Base-by-base conservation (phyloP, 2,113 vertebrate species). In the Catharus bicknelli region DNA sequence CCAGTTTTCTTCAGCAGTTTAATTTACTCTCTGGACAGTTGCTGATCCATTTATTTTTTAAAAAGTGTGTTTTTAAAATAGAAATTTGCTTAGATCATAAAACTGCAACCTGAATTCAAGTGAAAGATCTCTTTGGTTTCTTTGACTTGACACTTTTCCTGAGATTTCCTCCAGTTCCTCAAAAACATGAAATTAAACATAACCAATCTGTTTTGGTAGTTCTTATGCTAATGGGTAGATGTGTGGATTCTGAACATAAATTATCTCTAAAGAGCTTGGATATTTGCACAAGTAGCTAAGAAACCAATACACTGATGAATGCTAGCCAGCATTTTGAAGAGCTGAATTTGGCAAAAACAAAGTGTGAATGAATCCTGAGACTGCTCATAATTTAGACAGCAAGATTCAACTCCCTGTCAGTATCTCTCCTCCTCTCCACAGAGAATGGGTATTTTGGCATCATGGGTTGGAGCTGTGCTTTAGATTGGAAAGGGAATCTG, bases 211-310 rank as follows among this genome's bases (percentile, higher is more conserved):
- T 90, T 94, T 83, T 88, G 78, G 70, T 94, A 68, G 89, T 75
- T 82, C 34, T 79, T 91, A 93, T 92, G 88, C 90, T 93, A 86
- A 94, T 78, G 78, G 18, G 3, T 62, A 32, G 80, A 83, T 50
- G 45, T 84, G 82, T 94, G 90, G 90, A 57, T 90, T 93, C 55
- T 79, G 66, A 94, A 84, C 83, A 78, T 94, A 95, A 94, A 93
- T 94, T 93, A 78, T 90, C 58, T 86, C 54, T 92, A 57, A 94
- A 79, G 81, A 92, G 45, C 63, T 75, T 81, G 48, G 45, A 5
- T 94, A 81, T 93, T 93, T 84, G 76, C 88, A 82, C 73, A 58
- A 76, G 93, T 51, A 91, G 64, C 88, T 94, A 54, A 90, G 90
- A 88, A 93, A 81, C 51, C 90, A 76, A 68, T 86, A 68, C 62